Evolutionary conservation across 2,113 vertebrate genomes (phyloP).

Genomic region (Pseudopodoces humilis): DNA sequence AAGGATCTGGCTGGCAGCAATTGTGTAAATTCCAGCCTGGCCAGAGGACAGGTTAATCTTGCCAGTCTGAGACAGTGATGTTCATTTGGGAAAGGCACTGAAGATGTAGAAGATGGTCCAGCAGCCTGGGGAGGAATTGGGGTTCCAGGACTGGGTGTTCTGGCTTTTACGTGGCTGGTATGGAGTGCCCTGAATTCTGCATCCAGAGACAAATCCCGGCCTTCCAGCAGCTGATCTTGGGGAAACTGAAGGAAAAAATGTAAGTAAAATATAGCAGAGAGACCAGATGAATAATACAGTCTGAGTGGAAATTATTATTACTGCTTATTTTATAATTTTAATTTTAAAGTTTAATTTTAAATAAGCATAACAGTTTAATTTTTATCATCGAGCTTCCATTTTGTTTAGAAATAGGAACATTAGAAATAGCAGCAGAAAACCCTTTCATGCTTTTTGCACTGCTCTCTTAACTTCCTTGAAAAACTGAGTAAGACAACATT

Average conservation of each 20-base stretch:
- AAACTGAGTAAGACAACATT: not conserved
- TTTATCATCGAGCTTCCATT: not conserved
- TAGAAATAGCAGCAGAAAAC: not conserved
- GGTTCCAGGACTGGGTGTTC: not conserved
- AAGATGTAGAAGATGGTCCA: not conserved
- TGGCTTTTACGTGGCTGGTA: not conserved
- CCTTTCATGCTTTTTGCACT: not conserved
- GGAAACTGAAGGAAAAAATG: not conserved
- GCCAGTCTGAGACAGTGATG: not conserved
- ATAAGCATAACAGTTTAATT: not conserved
- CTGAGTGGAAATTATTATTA: not conserved
- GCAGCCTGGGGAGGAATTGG: not conserved
- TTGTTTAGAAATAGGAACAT: not conserved
- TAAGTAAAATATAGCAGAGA: not conserved
- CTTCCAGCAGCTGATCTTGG: not conserved
- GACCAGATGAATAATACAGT: not conserved
- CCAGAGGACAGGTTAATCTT: not conserved
- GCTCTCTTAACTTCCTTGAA: not conserved
- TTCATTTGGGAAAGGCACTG: not conserved
- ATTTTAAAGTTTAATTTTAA: not conserved
- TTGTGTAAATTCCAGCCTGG: not conserved
- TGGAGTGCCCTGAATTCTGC: not conserved
- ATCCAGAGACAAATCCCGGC: not conserved
- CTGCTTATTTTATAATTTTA: not conserved
- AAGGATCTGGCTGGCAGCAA: not conserved